Evolutionary conservation across 2,113 vertebrate genomes (phyloP).

Genomic region (Prietella phreatophila): DNA sequence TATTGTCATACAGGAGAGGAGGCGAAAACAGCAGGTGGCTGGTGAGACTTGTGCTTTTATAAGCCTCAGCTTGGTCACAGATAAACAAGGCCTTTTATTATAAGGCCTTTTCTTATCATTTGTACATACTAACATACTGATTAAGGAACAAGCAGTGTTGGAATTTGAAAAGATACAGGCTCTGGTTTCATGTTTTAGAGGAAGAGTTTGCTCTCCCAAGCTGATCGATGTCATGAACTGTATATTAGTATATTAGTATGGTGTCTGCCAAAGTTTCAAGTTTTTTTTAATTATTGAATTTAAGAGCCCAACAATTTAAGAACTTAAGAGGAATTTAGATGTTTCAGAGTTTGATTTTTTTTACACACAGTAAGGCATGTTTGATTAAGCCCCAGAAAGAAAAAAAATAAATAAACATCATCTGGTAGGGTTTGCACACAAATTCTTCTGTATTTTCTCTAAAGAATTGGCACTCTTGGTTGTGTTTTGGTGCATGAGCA

Average conservation of each 20-base stretch:
- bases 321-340: background rate
- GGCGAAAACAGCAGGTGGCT: conserved; percentile 14
- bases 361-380: background rate
- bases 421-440: background rate
- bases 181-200: background rate
- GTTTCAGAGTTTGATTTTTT: background rate
- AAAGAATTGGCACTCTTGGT: background rate
- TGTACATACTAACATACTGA: background rate
- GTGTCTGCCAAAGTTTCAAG: background rate
- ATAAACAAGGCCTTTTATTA: conserved; percentile 28
- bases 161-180: background rate
- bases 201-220: background rate
- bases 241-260: background rate
- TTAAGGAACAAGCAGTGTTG: background rate
- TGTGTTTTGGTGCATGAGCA: background rate
- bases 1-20: conserved; percentile 47
- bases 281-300: background rate
- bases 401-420: background rate
- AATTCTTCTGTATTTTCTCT: background rate
- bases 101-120: background rate
- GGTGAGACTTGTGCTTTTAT: background rate
- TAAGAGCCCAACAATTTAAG: background rate
- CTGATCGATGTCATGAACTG: background rate
- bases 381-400: background rate
- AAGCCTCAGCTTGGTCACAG: background rate